phyloP scores from a whole-genome alignment of 2,888 invertebrate genomes.

The Ephialtes manifestator region DNA sequence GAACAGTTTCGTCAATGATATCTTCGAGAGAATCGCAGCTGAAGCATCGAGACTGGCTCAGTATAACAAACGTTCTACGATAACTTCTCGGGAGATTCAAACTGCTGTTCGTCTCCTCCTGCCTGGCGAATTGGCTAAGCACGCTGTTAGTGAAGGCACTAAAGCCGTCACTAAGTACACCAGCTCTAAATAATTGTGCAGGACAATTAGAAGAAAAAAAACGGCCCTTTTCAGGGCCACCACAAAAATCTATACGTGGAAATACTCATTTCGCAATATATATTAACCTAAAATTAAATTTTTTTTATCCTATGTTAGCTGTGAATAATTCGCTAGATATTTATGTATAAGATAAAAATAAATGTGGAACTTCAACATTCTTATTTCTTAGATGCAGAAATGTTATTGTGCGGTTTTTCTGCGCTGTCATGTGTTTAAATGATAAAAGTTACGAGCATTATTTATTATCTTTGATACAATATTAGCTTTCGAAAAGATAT shows the following conservation, averaged over 20 bases:
- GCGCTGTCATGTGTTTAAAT: too few species aligned
- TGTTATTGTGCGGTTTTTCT: too few species aligned
- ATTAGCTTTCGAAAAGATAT: too few species aligned
- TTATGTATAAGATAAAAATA: too few species aligned
- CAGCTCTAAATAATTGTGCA: slow-evolving; percentile 85
- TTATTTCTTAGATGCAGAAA: too few species aligned
- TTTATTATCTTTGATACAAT: too few species aligned
- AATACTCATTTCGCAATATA: neutral
- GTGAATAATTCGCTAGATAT: too few species aligned
- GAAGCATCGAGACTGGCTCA: slow-evolving; percentile 78
- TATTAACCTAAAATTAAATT: too few species aligned
- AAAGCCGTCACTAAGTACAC: slow-evolving; percentile 65
- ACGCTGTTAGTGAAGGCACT: slow-evolving; percentile 55
- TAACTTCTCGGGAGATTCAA: slow-evolving; percentile 63
- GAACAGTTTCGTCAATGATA: slow-evolving; percentile 85
- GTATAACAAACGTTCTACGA: slow-evolving; percentile 73
- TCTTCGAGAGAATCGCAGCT: slow-evolving; percentile 80
- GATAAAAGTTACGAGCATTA: too few species aligned
- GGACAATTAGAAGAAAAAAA: slow-evolving; percentile 80
- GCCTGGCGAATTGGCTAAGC: slow-evolving; percentile 54
- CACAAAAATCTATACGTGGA: slow-evolving; percentile 4
- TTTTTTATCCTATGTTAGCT: too few species aligned
- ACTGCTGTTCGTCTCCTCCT: slow-evolving; percentile 57
- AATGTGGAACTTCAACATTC: too few species aligned
- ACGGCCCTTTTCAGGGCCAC: slow-evolving; percentile 72